Conservation (phyloP, 2,113 vertebrate species). For the Rhinopomastus cyanomelas region DNA sequence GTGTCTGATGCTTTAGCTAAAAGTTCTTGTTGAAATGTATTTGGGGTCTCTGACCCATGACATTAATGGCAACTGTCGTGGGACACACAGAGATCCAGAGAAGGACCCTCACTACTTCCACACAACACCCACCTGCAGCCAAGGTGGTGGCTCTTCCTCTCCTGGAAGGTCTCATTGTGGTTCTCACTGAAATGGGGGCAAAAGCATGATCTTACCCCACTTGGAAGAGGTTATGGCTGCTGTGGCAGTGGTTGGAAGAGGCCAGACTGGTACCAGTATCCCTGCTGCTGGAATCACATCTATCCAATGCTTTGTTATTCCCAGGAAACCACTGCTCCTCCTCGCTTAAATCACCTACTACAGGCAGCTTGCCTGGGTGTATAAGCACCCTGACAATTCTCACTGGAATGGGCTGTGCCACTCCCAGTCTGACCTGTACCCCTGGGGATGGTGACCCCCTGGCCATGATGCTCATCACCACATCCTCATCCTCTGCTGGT, state of each 20-base stretch:
- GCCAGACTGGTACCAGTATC: rapidly evolving
- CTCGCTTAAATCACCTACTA: neutral
- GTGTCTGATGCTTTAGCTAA: too few relatives aligned
- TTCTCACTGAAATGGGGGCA: rapidly evolving
- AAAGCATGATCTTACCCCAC: neutral
- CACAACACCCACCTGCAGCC: too few relatives aligned
- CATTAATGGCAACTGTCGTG: too few relatives aligned
- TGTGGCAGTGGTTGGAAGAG: neutral
- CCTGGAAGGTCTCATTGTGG: neutral
- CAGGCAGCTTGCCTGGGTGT: neutral
- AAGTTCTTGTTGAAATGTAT: too few relatives aligned
- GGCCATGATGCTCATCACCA: neutral
- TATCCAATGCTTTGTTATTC: neutral
- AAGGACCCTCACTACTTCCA: too few relatives aligned
- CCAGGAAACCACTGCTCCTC: neutral
- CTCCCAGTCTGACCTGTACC: neutral
- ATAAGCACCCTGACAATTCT: neutral
- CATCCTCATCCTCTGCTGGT: rapidly evolving
- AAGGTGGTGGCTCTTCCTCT: rapidly evolving
- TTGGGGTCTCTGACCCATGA: too few relatives aligned
- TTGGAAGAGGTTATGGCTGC: neutral
- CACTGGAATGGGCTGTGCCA: neutral
- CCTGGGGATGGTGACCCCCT: neutral
- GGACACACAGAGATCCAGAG: too few relatives aligned
- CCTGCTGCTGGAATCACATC: neutral